Evolutionary conservation across 2,797 vertebrate species (phyloP), one percentile per base, ranked within the genome.

Genomic region (Anisognathus igniventris): DNA sequence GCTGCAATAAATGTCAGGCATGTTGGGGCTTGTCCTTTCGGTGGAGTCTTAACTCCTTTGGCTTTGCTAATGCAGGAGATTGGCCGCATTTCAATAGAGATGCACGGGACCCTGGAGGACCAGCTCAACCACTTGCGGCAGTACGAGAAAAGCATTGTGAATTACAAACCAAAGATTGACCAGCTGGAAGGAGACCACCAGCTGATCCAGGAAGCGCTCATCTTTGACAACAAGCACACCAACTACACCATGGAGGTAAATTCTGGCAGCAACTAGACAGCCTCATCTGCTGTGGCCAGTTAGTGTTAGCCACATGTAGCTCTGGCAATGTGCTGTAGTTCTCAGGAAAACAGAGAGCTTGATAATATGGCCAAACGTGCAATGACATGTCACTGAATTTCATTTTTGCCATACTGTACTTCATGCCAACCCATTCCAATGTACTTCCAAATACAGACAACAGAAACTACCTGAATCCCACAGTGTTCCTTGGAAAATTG

Each of bases 81-180:
- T 3, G 99, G 99, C 62, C 98, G 98, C 88, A 99, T 99, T 97
- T 99, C 99, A n/a, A 99, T 99, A 31, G 99, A 99, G 98, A 99
- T 99, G 99, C 98, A 99, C 0, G 99, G 99, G 79, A 99, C 99
- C 50, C 97, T 99, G 97, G 99, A 99, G 97, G 99, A 99, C 96
- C 99, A 99, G 97, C 98, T 99, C 92, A 99, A 97, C 9, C 98
- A 99, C 96, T 97, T 99, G 85, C 98, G 99, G 70, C 99, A 99
- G 95, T 99, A 99, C 4, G 99, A 99, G 97, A 99, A 99, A 86
- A 99, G 98, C 98, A 99, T 99, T 15, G 97, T 99, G 93, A 99
- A 99, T 96, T 99, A 99, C 97, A 99, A 99, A 98, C 99, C 99
- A 98, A 99, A 99, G 98, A 99, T 99, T 31, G 99, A 99, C 97